phyloP scores from a whole-genome alignment of 2,888 invertebrate species.

The Lithosia quadra region DNA sequence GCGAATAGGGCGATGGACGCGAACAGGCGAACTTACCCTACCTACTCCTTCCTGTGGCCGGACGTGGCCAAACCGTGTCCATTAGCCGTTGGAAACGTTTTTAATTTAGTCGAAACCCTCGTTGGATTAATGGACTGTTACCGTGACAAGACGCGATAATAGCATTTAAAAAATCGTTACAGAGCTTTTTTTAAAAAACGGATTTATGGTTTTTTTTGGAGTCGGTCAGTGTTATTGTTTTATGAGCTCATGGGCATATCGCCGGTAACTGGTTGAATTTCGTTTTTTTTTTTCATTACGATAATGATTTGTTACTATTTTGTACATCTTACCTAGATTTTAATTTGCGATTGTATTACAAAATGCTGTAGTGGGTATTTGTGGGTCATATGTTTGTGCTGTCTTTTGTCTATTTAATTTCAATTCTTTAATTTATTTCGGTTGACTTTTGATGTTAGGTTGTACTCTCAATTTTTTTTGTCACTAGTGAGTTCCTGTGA shows the following conservation, averaged over 20 bases:
- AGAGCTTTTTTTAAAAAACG: constrained; percentile 31
- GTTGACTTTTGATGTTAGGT: too few relatives aligned
- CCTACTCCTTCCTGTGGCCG: constrained; percentile 33
- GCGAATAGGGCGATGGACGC: too few relatives aligned
- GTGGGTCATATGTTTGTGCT: too few relatives aligned
- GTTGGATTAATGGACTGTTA: constrained; percentile 58
- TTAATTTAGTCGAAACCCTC: constrained; percentile 58
- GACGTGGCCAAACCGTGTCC: constrained; percentile 53
- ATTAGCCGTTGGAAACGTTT: constrained; percentile 57
- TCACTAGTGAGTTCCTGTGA: background rate
- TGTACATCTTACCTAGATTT: too few relatives aligned
- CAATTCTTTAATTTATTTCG: too few relatives aligned
- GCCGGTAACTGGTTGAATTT: background rate
- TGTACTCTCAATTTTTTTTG: too few relatives aligned
- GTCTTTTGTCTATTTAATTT: too few relatives aligned
- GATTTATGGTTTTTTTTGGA: constrained; percentile 35
- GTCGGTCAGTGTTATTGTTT: constrained; percentile 15
- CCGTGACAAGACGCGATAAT: constrained; percentile 52
- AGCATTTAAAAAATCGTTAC: constrained; percentile 39
- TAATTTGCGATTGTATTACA: too few relatives aligned
- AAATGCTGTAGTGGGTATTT: too few relatives aligned
- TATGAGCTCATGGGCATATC: background rate
- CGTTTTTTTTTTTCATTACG: background rate
- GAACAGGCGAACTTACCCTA: too few relatives aligned
- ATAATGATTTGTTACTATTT: background rate